phyloP scores from a whole-genome alignment of 2,888 invertebrate species.

The Rotaria magnacalcarata region DNA sequence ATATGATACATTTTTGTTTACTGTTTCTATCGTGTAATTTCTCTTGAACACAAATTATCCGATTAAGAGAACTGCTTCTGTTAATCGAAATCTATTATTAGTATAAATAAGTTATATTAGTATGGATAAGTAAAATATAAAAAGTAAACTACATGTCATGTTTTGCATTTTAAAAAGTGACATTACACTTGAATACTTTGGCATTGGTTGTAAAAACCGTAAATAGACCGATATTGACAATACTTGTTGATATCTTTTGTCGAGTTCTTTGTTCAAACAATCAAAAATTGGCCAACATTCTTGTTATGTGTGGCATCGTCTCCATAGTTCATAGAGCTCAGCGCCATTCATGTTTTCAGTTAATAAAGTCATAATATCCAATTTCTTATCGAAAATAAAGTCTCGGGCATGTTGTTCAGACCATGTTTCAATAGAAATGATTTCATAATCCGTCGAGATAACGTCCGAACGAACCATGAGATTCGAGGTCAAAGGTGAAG shows the following conservation, averaged over 20 bases:
- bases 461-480: not conserved
- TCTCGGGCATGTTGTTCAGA: not conserved
- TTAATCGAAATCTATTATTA: too few species aligned
- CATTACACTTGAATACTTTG: not conserved
- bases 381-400: not conserved
- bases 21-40: too few species aligned
- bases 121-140: too few species aligned
- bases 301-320: not conserved
- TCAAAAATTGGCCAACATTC: not conserved
- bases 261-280: not conserved
- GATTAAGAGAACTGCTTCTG: too few species aligned
- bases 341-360: constrained; percentile 1
- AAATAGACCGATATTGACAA: not conserved
- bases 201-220: not conserved
- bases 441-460: not conserved
- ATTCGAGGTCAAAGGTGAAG: too few species aligned
- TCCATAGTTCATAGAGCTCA: not conserved
- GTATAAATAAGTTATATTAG: too few species aligned
- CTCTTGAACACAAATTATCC: too few species aligned
- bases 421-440: not conserved
- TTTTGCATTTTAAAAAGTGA: too few species aligned
- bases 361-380: not conserved
- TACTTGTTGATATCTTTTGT: not conserved
- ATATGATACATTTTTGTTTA: too few species aligned
- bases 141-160: too few species aligned